phyloP scores from a whole-genome alignment of 2,888 invertebrate species.

The Agonopterix heracliana region DNA sequence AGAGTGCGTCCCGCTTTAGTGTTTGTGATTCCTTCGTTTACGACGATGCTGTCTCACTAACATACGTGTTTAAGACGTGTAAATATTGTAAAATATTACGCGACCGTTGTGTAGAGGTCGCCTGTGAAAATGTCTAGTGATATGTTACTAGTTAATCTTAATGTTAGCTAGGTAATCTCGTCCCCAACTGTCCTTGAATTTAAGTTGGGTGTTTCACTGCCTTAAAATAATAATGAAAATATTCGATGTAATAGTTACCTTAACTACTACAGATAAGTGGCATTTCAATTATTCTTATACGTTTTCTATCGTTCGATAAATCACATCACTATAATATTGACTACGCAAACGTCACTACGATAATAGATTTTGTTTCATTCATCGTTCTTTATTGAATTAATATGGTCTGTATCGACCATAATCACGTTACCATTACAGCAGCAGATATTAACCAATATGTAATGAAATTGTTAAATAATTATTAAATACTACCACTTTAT shows the following conservation, averaged over 20 bases:
- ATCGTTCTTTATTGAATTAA: constrained; percentile 11
- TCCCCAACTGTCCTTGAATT: constrained; percentile 74
- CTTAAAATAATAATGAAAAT: constrained; percentile 67
- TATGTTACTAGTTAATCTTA: constrained; percentile 67
- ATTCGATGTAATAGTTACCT: constrained; percentile 65
- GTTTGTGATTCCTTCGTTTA: constrained; percentile 47
- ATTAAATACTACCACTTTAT: constrained; percentile 15
- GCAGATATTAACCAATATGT: constrained; percentile 21
- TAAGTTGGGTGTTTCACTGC: constrained; percentile 76
- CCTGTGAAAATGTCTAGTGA: constrained; percentile 71
- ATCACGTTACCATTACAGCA: constrained; percentile 19
- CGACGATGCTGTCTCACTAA: constrained; percentile 39
- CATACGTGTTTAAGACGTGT: constrained; percentile 67
- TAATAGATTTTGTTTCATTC: constrained; percentile 15
- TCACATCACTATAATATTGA: constrained; percentile 21
- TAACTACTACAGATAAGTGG: constrained; percentile 68
- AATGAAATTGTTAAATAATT: constrained; percentile 31
- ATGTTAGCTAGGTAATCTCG: constrained; percentile 75
- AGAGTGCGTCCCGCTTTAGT: constrained; percentile 60
- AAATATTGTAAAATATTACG: constrained; percentile 72
- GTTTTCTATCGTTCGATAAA: constrained; percentile 43
- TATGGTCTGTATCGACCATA: constrained; percentile 5
- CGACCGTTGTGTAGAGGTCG: constrained; percentile 68
- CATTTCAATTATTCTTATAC: constrained; percentile 49
- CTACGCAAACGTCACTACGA: constrained; percentile 10